Evolutionary conservation across 2,113 vertebrate genomes (phyloP).

Genomic region (Cacatua alba): DNA sequence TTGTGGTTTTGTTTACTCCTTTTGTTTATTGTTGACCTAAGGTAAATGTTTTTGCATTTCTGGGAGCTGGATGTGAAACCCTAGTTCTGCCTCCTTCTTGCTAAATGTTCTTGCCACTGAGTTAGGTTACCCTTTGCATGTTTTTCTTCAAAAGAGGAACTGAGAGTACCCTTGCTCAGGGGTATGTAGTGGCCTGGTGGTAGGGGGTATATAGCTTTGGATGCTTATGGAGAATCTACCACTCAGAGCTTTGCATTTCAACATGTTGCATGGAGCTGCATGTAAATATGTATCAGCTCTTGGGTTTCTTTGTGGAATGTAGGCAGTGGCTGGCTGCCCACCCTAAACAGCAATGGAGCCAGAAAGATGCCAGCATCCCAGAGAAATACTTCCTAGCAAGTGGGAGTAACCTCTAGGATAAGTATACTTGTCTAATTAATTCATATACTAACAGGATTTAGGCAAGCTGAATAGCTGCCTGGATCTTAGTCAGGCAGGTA

Average conservation of each 20-base stretch:
- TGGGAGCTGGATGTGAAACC: not conserved
- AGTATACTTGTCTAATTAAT: not conserved
- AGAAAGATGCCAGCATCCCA: not conserved
- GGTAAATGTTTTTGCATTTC: not conserved
- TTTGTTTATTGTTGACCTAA: not conserved
- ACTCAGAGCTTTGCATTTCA: not conserved
- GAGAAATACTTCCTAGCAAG: not conserved
- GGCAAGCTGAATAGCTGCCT: not conserved
- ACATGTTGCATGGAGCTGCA: not conserved
- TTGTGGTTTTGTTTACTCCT: not conserved
- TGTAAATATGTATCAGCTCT: not conserved
- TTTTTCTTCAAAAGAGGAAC: not conserved
- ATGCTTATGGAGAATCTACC: not conserved
- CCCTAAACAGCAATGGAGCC: not conserved
- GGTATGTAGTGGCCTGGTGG: not conserved
- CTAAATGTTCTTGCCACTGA: not conserved
- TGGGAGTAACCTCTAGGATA: not conserved
- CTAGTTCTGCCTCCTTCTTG: not conserved
- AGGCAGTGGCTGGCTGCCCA: not conserved
- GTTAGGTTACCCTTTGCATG: not conserved
- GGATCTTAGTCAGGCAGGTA: not conserved
- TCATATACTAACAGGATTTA: not conserved
- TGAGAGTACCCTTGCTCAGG: not conserved
- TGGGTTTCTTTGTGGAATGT: not conserved
- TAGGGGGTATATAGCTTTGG: not conserved